Evolutionary conservation across 92 coral and sea anemone genomes (phyloP).

Genomic region (Metridium senile): DNA sequence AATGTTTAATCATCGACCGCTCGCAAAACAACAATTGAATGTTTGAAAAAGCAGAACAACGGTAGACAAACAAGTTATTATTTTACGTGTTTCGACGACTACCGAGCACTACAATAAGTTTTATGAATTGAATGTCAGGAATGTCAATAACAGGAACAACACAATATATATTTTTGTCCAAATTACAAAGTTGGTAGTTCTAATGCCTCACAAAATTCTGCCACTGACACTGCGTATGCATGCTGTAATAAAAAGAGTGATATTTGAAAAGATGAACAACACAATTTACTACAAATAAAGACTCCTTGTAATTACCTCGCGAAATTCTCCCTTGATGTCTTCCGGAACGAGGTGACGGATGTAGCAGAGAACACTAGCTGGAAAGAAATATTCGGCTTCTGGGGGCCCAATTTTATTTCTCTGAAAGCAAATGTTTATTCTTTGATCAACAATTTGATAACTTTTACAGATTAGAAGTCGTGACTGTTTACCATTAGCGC

Average conservation of each 20-base stretch:
- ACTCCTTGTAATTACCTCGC: slow-evolving; percentile 40
- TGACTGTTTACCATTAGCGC: slow-evolving; percentile 43
- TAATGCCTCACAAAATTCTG: slow-evolving; percentile 33
- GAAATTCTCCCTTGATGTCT: slow-evolving; percentile 43
- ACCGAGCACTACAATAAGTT: no score
- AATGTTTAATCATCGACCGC: no score
- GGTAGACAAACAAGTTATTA: no score
- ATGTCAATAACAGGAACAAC: no score
- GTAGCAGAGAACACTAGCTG: slow-evolving; percentile 22
- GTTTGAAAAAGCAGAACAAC: no score
- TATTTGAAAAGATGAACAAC: background rate
- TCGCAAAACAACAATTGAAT: no score
- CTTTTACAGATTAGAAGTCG: no score
- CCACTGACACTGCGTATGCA: slow-evolving; percentile 22
- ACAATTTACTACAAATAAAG: background rate
- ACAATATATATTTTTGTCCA: no score
- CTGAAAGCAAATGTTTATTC: no score
- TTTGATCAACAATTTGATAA: no score
- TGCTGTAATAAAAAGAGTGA: slow-evolving; percentile 11
- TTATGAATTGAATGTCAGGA: no score
- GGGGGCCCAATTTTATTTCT: slow-evolving; percentile 32
- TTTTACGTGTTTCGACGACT: no score
- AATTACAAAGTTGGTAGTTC: slow-evolving; percentile 7
- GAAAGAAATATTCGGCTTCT: slow-evolving; percentile 34
- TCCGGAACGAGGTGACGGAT: slow-evolving; percentile 42